A percentile compares a stretch with the other conserved stretches of the same genome.
Evolutionary conservation across 2,797 vertebrate species (phyloP).

Genomic region (Phrynocephalus vlangalii): DNA sequence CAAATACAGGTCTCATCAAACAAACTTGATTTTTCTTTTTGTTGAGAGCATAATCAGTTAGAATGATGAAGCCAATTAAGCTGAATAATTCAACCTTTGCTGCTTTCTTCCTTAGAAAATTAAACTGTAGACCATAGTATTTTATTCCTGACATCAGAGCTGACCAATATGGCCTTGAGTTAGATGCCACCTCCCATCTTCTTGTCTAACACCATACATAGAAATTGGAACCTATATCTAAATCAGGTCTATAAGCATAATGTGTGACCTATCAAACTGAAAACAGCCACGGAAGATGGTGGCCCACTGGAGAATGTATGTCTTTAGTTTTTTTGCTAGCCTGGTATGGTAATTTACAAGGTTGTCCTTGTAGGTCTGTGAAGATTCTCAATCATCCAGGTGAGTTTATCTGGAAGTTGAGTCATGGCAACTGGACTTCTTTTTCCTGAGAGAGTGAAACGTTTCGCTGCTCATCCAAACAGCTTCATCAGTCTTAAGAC

Average conservation of each 20-base stretch:
- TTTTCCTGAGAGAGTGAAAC: too few relatives aligned
- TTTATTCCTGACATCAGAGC: background rate
- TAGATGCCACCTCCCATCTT: background rate
- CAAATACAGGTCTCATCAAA: slow-evolving; percentile 18
- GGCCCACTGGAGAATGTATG: background rate
- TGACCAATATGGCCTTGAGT: background rate
- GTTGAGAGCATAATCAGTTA: slow-evolving; percentile 24
- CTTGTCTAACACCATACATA: background rate
- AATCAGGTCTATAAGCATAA: background rate
- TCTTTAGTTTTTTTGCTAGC: too few relatives aligned
- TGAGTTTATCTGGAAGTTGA: too few relatives aligned
- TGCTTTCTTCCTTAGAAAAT: background rate
- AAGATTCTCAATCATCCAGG: too few relatives aligned
- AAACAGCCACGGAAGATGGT: background rate
- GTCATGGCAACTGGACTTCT: too few relatives aligned
- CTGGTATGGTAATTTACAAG: background rate
- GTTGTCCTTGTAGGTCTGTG: background rate
- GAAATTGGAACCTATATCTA: background rate
- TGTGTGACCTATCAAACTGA: background rate
- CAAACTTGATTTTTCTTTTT: slow-evolving; percentile 11
- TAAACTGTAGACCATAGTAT: background rate
- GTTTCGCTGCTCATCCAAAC: too few relatives aligned
- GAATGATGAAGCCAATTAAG: slow-evolving; percentile 14
- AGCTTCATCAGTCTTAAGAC: too few relatives aligned
- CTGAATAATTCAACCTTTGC: slow-evolving; percentile 7